Conservation (phyloP, 2,888 invertebrate genomes). For the Drosophila paucipuncta region DNA sequence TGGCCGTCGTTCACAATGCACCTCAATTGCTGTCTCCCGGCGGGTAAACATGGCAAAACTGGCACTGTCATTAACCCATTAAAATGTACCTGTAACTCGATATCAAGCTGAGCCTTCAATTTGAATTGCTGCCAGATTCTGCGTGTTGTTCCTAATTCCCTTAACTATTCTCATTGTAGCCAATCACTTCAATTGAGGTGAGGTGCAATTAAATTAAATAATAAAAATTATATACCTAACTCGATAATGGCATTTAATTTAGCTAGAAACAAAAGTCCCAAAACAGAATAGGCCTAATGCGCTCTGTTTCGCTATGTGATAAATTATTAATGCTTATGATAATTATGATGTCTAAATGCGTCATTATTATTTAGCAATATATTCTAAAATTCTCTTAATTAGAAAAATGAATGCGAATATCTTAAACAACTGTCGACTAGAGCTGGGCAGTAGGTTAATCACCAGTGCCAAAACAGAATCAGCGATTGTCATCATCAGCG, state of each 20-base stretch:
- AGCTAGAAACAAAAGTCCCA: background rate
- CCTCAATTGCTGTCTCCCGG: conserved; percentile 53
- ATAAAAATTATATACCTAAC: background rate
- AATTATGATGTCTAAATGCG: background rate
- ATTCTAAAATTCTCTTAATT: conserved; percentile 21
- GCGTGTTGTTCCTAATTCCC: background rate
- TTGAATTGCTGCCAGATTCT: conserved; percentile 7
- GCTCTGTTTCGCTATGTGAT: background rate
- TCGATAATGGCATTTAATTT: background rate
- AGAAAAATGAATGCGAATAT: conserved; percentile 36
- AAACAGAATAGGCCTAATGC: background rate
- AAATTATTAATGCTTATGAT: background rate
- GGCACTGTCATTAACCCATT: conserved; percentile 59
- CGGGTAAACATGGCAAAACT: conserved; percentile 44
- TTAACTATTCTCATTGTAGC: background rate
- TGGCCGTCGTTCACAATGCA: conserved; percentile 53
- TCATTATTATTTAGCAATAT: conserved; percentile 13
- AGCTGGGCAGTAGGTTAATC: conserved; percentile 32
- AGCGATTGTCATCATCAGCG: conserved; percentile 45
- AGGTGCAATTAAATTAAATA: background rate
- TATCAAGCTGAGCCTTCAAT: conserved; percentile 39
- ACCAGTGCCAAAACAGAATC: conserved; percentile 21
- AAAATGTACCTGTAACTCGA: conserved; percentile 34
- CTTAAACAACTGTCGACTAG: conserved; percentile 29
- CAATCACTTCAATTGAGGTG: background rate